These are phyloP conservation scores for Perccottus glenii DNA, from an alignment of 2,113 vertebrate genomes.

Conservation along the genomic window DNA sequence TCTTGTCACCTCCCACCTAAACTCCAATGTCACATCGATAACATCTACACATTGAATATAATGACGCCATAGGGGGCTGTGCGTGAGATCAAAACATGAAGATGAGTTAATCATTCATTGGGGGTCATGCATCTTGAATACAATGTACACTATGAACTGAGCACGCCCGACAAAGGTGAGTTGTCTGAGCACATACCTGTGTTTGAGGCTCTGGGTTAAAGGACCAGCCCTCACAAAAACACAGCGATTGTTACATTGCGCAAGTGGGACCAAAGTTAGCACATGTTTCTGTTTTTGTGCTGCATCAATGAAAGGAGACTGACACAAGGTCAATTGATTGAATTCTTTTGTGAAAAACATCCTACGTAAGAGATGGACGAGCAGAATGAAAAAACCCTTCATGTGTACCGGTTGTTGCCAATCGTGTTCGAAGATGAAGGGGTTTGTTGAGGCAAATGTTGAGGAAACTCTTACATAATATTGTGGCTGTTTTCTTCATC, in stretches of 20 bases:
- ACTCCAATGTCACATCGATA: not conserved
- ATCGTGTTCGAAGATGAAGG: too few relatives aligned
- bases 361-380: not conserved
- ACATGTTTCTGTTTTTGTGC: slow-evolving; percentile 22
- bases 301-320: slow-evolving; percentile 1
- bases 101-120: slow-evolving; percentile 1
- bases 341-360: slow-evolving; percentile 16
- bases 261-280: not conserved
- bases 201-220: not conserved
- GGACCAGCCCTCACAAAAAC: not conserved
- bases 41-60: not conserved
- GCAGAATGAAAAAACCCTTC: slow-evolving; percentile 3
- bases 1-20: not conserved
- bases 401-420: not conserved
- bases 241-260: not conserved
- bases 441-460: too few relatives aligned
- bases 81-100: not conserved
- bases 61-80: not conserved
- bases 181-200: not conserved
- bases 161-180: not conserved
- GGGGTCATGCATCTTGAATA: not conserved
- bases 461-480: not conserved
- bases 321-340: slow-evolving; percentile 20
- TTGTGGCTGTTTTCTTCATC: too few relatives aligned
- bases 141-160: not conserved